A percentile compares a stretch with the other conserved stretches of the same genome.
Conservation (phyloP, 2,797 vertebrate species). For the Melanotaenia nigrans region DNA sequence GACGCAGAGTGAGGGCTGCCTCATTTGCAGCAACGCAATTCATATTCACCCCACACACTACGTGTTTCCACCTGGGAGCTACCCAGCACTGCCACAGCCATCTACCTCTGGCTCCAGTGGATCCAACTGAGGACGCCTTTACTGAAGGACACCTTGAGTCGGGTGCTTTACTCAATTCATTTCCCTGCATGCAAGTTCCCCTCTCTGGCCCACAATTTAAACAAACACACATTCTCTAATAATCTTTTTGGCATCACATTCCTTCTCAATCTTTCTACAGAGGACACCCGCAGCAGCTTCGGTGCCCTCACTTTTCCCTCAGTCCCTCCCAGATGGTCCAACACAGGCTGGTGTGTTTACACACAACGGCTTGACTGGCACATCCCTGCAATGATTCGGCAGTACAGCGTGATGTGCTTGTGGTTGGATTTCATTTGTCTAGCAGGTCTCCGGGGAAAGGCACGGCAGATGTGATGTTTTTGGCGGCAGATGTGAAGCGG, state of each 20-base stretch:
- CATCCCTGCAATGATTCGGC: conserved; percentile 33
- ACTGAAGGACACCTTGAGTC: conserved; percentile 71
- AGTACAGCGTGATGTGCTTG: conserved; percentile 41
- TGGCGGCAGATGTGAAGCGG: conserved; percentile 76
- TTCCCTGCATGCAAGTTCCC: conserved; percentile 6
- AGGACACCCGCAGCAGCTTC: conserved; percentile 20
- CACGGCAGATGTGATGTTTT: conserved; percentile 76
- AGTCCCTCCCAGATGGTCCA: conserved; percentile 39
- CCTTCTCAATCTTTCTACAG: conserved; percentile 7
- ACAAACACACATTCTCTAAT: conserved; percentile 42
- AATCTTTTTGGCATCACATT: conserved; percentile 28
- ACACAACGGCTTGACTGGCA: conserved; percentile 44
- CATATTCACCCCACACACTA: conserved; percentile 35
- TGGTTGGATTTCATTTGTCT: conserved; percentile 69
- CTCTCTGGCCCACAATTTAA: conserved; percentile 15
- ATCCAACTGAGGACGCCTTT: conserved; percentile 33
- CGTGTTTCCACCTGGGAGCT: conserved; percentile 43
- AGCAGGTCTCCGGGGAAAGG: conserved; percentile 60
- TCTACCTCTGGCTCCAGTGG: conserved; percentile 45
- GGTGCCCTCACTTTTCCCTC: conserved; percentile 16
- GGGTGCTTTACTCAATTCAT: conserved; percentile 32
- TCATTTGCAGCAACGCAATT: conserved; percentile 20
- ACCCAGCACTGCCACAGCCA: conserved; percentile 40
- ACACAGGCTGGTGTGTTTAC: conserved; percentile 53
- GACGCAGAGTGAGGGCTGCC: conserved; percentile 6